These are phyloP conservation scores for Nerophis ophidion DNA, from an alignment of 2,113 vertebrate species.

Conservation along the genomic window DNA sequence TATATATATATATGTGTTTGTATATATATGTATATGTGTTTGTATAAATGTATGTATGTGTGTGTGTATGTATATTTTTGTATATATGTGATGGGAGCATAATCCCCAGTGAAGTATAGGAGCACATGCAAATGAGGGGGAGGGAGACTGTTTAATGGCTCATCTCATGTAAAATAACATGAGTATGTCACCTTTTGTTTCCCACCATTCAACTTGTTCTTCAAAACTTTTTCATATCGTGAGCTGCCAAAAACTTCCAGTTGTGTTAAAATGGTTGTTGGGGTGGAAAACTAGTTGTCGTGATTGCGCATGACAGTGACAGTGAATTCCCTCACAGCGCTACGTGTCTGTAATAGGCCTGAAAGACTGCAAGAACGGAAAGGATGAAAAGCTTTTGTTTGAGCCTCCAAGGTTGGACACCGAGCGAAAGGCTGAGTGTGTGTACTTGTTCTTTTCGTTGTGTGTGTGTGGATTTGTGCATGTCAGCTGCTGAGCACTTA, in stretches of 20 bases:
- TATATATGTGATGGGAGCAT: constrained; percentile 14
- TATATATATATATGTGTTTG: too few relatives aligned
- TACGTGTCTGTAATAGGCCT: constrained; percentile 47
- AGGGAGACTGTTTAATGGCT: constrained; percentile 28
- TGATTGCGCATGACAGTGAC: constrained; percentile 25
- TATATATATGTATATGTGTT: too few relatives aligned
- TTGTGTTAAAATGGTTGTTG: constrained; percentile 16
- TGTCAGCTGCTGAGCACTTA: constrained; percentile 33
- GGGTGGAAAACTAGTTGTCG: constrained; percentile 30
- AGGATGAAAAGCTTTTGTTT: constrained; percentile 67
- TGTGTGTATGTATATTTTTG: too few relatives aligned
- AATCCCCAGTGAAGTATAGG: constrained; percentile 23
- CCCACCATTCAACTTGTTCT: constrained; percentile 7
- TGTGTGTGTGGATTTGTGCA: constrained; percentile 16
- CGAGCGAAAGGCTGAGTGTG: constrained; percentile 43
- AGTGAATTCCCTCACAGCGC: constrained; percentile 47
- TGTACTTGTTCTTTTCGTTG: constrained; percentile 3
- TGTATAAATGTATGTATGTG: too few relatives aligned
- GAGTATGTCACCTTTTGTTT: constrained; percentile 12
- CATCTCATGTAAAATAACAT: constrained; percentile 36
- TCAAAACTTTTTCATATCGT: background rate
- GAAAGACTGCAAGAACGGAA: constrained; percentile 51
- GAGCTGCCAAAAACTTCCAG: constrained; percentile 5
- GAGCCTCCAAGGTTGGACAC: constrained; percentile 53
- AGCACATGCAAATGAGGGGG: constrained; percentile 54